These are phyloP conservation scores for Ischnura elegans DNA, from an alignment of 2,888 invertebrate genomes.

Conservation along the genomic window DNA sequence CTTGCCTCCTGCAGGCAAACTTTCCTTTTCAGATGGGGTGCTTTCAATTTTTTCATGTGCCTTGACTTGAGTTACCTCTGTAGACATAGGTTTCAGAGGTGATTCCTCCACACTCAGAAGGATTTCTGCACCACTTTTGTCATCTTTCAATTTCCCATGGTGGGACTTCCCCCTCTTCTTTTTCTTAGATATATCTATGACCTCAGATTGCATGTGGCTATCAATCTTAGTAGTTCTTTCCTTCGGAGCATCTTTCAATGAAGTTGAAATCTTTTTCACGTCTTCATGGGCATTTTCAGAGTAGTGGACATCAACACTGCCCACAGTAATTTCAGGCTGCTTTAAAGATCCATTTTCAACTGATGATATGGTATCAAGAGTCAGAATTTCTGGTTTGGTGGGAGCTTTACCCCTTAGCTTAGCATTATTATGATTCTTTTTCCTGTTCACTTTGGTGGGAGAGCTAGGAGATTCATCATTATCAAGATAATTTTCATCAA, in stretches of 20 bases:
- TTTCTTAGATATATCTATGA: conserved; percentile 40
- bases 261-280: not conserved
- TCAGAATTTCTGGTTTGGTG: not conserved
- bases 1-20: not conserved
- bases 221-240: not conserved
- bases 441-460: conserved; percentile 45
- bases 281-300: not conserved
- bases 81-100: not conserved
- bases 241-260: not conserved
- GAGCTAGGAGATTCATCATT: not conserved
- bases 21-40: not conserved
- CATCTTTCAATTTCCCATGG: conserved; percentile 73
- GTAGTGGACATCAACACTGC: not conserved
- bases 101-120: not conserved
- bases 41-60: not conserved
- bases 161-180: conserved; percentile 63
- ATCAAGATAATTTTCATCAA: conserved; percentile 58
- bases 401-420: conserved; percentile 41
- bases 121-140: conserved; percentile 72
- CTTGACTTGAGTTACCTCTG: not conserved
- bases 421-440: conserved; percentile 41
- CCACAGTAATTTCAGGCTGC: not conserved
- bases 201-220: conserved; percentile 14
- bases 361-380: not conserved
- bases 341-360: not conserved